phyloP scores from a whole-genome alignment of 2,888 invertebrate species.

The Desoria tigrina region DNA sequence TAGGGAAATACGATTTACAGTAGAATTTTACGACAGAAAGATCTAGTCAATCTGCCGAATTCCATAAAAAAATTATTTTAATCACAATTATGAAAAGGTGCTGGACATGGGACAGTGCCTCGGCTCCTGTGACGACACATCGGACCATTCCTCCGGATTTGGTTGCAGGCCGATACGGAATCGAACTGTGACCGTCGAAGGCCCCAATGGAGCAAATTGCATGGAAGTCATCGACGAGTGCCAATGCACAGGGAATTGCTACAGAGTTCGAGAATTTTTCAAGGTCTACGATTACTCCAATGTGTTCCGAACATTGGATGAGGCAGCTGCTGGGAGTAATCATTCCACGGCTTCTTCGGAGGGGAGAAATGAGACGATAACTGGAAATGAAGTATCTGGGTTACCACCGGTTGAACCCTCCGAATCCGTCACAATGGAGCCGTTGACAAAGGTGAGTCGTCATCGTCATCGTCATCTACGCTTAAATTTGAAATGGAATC shows the following conservation, averaged over 20 bases:
- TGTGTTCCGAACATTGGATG: slow-evolving; percentile 34
- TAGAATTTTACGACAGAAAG: too few relatives aligned
- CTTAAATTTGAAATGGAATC: too few relatives aligned
- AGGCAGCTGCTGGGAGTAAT: background rate
- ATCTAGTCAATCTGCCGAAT: too few relatives aligned
- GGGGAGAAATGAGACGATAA: slow-evolving; percentile 15
- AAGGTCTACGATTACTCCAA: slow-evolving; percentile 59
- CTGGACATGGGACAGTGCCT: slow-evolving; percentile 46
- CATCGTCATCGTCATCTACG: too few relatives aligned
- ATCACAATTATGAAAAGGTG: too few relatives aligned
- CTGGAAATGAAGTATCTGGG: background rate
- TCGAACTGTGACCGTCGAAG: slow-evolving; percentile 51
- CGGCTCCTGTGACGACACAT: slow-evolving; percentile 34
- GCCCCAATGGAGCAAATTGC: slow-evolving; percentile 54
- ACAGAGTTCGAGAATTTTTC: slow-evolving; percentile 58
- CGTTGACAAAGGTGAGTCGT: slow-evolving; percentile 2
- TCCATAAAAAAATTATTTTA: too few relatives aligned
- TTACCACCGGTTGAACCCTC: too few relatives aligned
- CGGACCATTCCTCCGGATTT: slow-evolving; percentile 49
- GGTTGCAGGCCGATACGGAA: slow-evolving; percentile 51
- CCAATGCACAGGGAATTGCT: slow-evolving; percentile 57
- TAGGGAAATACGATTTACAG: too few relatives aligned
- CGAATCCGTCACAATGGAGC: background rate
- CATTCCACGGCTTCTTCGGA: background rate
- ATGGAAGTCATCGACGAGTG: slow-evolving; percentile 59